Percentiles rank a stretch among this genome's conserved stretches.
phyloP scores from a whole-genome alignment of 2,888 invertebrate species.

The Sphecodes monilicornis region DNA sequence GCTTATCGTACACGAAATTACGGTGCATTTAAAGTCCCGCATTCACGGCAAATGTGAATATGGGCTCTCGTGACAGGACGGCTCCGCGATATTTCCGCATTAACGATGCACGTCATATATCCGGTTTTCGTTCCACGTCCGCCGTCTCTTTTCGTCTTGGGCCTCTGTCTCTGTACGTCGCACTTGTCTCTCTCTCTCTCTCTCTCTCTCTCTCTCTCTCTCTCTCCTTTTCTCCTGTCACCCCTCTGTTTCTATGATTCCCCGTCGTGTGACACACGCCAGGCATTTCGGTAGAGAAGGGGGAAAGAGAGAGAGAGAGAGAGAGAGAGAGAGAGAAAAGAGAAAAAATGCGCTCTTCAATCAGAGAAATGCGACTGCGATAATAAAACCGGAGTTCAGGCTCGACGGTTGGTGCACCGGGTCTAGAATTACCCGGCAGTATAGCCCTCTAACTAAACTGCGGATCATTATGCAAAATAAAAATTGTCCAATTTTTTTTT shows the following conservation, averaged over 20 bases:
- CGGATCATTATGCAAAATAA: too few species aligned
- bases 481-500: too few species aligned
- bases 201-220: neutral
- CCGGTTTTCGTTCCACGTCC: conserved; percentile 41
- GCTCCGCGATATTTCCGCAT: conserved; percentile 61
- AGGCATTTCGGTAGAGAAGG: neutral
- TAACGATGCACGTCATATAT: conserved; percentile 57
- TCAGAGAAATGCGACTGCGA: conserved; percentile 42
- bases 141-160: conserved; percentile 7
- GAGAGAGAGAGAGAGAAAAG: neutral
- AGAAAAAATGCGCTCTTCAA: conserved; percentile 34
- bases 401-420: conserved; percentile 5
- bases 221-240: neutral
- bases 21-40: conserved; percentile 61
- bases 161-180: neutral
- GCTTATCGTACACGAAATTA: conserved; percentile 64
- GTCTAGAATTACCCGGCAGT: conserved; percentile 15
- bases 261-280: neutral
- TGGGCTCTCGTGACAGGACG: conserved; percentile 55
- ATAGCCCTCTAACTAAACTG: too few species aligned
- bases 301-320: neutral
- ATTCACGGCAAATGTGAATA: conserved; percentile 59
- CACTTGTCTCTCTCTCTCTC: too few species aligned
- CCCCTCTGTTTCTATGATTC: neutral
- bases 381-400: neutral